Conservation (phyloP, 2,113 vertebrate species). For the Puffinus mauretanicus region DNA sequence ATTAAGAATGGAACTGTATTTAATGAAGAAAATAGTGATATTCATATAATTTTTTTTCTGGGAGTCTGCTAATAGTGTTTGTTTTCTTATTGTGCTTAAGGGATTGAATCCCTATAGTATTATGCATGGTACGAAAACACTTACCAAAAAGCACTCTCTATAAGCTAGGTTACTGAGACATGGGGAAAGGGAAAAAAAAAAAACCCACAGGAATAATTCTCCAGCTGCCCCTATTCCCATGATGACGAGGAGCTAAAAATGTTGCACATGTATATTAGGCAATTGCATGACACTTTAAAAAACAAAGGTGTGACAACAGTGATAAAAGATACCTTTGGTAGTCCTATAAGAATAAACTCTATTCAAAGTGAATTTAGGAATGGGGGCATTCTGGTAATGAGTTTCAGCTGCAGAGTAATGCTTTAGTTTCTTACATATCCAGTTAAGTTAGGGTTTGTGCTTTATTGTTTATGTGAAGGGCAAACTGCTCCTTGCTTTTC, state of each 20-base stretch:
- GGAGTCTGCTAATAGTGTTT: neutral
- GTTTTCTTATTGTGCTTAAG: neutral
- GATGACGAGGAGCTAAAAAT: neutral
- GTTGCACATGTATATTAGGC: neutral
- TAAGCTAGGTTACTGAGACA: neutral
- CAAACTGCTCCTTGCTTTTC: neutral
- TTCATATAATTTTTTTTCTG: neutral
- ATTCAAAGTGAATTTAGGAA: neutral
- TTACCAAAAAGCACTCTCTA: neutral
- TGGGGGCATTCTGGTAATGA: fast-evolving
- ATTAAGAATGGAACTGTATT: neutral
- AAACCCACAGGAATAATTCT: neutral
- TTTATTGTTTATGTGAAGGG: neutral
- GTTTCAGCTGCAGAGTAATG: neutral
- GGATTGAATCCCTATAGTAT: neutral
- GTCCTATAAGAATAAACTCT: neutral
- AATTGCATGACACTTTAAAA: neutral
- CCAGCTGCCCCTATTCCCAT: neutral
- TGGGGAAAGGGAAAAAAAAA: neutral
- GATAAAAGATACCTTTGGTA: neutral
- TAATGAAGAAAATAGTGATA: neutral
- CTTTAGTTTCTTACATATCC: neutral
- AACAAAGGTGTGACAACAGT: neutral
- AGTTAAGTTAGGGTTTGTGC: neutral
- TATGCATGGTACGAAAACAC: neutral